Percentiles rank a stretch among this genome's conserved stretches.
Evolutionary conservation across 2,888 invertebrate species (phyloP).

Genomic region (Ctenicera cuprea): DNA sequence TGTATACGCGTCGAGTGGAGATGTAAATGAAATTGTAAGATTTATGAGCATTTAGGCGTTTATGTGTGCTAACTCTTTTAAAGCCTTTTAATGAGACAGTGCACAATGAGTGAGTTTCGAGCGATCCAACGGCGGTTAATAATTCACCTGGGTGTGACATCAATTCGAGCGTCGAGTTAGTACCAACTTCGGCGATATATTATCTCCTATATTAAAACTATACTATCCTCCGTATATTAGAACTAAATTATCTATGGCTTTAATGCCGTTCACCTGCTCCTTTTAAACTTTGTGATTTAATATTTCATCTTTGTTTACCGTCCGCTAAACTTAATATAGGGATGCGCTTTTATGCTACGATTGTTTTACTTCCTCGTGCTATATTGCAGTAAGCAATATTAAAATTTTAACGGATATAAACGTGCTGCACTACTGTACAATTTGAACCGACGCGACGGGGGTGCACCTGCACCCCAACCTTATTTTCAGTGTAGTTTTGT

Average conservation of each 20-base stretch:
- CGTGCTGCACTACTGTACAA: no score
- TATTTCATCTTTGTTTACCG: constrained; percentile 41
- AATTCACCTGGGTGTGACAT: constrained; percentile 52
- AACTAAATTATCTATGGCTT: constrained; percentile 47
- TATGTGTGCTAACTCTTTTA: constrained; percentile 39
- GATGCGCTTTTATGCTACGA: background rate
- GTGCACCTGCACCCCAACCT: no score
- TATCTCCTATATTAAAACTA: constrained; percentile 48
- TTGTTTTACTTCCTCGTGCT: background rate
- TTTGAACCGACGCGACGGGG: no score
- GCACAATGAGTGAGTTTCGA: constrained; percentile 34
- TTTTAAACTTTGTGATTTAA: constrained; percentile 43
- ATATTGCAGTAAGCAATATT: no score
- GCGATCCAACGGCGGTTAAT: constrained; percentile 41
- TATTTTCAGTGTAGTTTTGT: no score
- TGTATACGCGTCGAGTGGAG: no score
- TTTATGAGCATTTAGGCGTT: constrained; percentile 28
- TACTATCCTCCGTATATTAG: constrained; percentile 48
- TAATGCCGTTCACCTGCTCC: constrained; percentile 49
- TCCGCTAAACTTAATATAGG: constrained; percentile 17
- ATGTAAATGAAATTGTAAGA: constrained; percentile 28
- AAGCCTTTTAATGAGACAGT: constrained; percentile 35
- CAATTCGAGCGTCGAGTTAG: constrained; percentile 48
- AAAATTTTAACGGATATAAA: no score
- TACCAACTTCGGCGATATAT: constrained; percentile 49